Evolutionary conservation across 2,797 vertebrate species (phyloP).

Genomic region (Hapalemur alaotrensis): DNA sequence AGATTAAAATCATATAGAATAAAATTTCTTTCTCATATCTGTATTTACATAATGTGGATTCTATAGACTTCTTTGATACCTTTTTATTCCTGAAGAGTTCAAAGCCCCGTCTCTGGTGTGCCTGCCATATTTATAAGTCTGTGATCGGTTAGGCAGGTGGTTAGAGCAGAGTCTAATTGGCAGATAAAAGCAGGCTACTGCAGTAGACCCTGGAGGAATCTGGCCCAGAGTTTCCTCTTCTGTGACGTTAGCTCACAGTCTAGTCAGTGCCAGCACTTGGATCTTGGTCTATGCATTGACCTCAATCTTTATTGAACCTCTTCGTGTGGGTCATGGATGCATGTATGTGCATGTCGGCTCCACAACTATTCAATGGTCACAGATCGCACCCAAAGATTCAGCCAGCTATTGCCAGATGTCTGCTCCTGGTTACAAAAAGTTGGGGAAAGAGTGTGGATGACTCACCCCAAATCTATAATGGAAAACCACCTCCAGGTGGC

Average conservation of each 20-base stretch:
- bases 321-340: not conserved
- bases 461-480: not conserved
- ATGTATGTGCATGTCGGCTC: not conserved
- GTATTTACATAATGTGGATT: not conserved
- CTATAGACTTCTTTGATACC: not conserved
- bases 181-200: not conserved
- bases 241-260: not conserved
- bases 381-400: not conserved
- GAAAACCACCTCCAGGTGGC: not conserved
- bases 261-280: not conserved
- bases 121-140: not conserved
- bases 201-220: not conserved
- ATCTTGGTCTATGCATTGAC: not conserved
- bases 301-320: not conserved
- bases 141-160: not conserved
- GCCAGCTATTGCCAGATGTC: not conserved
- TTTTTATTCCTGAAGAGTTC: slow-evolving; percentile 4
- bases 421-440: not conserved
- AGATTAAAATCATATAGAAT: not conserved
- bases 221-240: not conserved
- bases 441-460: not conserved
- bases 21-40: not conserved
- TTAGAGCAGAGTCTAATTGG: not conserved
- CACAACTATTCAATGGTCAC: not conserved
- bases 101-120: not conserved